Evolutionary conservation across 2,113 vertebrate species (phyloP), one percentile per base, ranked within the genome.

Genomic region (Natator depressus): DNA sequence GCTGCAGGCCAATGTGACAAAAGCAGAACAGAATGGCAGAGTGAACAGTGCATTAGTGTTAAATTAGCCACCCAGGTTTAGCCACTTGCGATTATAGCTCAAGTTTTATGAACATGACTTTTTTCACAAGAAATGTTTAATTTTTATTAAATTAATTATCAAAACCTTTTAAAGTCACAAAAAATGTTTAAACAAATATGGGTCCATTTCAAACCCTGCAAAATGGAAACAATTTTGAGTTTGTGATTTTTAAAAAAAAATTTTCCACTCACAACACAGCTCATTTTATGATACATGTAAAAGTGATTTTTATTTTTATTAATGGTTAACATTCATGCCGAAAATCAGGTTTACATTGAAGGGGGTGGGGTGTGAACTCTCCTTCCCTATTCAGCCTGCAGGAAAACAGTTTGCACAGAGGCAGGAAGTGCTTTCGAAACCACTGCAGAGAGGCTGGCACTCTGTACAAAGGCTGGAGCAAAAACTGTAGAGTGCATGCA

Each of bases 371-470:
- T 20, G 65, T 69, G 31, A 10, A 35, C 29, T n/a, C 31, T 12
- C 80, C 59, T 72, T 59, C 13, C n/a, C 38, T 87, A 50, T 31
- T 65, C 80, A 27, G 12, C 46, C 46, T 0, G 25, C 91, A 90
- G 20, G 50, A 42, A 5, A 93, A 84, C n/a, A 59, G 65, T 42
- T 87, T 96, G 84, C 88, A 91, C 4, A 0, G 75, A 0, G 0
- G 16, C 46, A 89, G 85, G 89, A 95, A 96, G 38, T 25, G 10
- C 80, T 87, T 92, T 13, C 47, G 88, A 79, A 91, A 87, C 1
- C 20, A 59, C 42, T 90, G 47, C 0, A 0, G 76, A 89, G 76
- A 76, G 50, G 90, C 87, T 89, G 88, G 50, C 25, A 38, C 80
- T 65, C 62, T 1, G 2, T 72, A 29, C 81, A 51, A 80, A 3